These are phyloP conservation scores for Lepidocolaptes lacrymiger DNA, from an alignment of 2,797 vertebrate species.

Conservation along the genomic window DNA sequence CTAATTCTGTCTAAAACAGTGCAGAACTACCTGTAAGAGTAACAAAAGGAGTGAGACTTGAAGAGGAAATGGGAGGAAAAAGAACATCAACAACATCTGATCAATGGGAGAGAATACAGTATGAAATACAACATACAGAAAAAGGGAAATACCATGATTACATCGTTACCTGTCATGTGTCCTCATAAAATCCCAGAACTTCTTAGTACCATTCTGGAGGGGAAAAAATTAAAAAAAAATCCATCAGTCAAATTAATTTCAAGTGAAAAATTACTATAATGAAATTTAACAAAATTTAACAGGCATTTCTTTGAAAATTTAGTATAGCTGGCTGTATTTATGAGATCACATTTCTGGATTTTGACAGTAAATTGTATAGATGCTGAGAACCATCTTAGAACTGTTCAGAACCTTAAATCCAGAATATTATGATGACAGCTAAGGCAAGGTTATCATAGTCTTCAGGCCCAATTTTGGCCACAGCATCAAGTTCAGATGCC, in stretches of 20 bases:
- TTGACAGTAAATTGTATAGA: background rate
- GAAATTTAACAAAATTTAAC: background rate
- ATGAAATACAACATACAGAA: background rate
- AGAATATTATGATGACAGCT: background rate
- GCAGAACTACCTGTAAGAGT: background rate
- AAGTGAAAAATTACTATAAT: background rate
- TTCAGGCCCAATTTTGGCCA: background rate
- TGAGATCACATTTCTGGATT: background rate
- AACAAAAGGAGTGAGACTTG: background rate
- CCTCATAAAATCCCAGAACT: conserved; percentile 92
- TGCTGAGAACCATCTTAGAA: background rate
- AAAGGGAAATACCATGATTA: background rate
- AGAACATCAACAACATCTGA: background rate
- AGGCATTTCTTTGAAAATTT: background rate
- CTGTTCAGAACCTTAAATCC: background rate
- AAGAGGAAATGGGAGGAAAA: background rate
- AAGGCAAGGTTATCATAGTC: background rate
- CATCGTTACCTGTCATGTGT: conserved; percentile 88
- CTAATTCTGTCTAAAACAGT: background rate
- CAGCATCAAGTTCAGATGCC: background rate
- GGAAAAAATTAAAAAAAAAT: background rate
- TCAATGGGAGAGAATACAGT: background rate
- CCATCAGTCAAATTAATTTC: background rate
- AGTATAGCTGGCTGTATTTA: background rate
- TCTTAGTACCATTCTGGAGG: conserved; percentile 87